Evolutionary conservation across 2,113 vertebrate genomes (phyloP).

Genomic region (Axis porcinus): DNA sequence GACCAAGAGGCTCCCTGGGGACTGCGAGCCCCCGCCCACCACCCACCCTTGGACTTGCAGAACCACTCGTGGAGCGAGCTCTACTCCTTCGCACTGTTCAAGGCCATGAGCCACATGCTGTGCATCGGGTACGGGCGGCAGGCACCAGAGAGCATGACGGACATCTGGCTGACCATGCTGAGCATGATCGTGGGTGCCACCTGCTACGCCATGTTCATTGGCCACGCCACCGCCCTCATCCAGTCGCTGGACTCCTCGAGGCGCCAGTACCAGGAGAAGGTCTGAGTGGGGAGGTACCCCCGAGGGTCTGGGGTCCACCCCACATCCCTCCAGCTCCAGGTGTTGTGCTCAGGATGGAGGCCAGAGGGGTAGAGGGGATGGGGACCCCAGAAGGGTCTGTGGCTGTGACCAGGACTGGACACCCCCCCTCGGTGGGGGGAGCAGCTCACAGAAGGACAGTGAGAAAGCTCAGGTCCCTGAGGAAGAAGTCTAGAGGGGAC

Average conservation of each 20-base stretch:
- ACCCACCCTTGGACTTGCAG: conserved; percentile 72
- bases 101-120: conserved; percentile 99
- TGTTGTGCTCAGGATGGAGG: neutral
- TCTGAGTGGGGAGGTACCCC: conserved; percentile 55
- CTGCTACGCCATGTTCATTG: conserved; percentile 97
- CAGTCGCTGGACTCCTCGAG: conserved; percentile 94
- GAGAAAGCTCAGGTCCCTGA: neutral
- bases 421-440: rapidly evolving
- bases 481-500: neutral
- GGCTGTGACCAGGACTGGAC: too few relatives aligned
- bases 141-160: conserved; percentile 96
- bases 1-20: neutral
- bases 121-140: conserved; percentile 97
- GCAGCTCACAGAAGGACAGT: neutral
- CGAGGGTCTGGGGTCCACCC: neutral
- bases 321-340: too few relatives aligned
- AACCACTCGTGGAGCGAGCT: conserved; percentile 97
- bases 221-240: conserved; percentile 93
- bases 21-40: neutral
- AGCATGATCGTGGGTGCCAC: conserved; percentile 99
- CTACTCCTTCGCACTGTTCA: conserved; percentile 98
- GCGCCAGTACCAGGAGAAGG: conserved; percentile 96
- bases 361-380: too few relatives aligned
- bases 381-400: neutral
- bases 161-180: conserved; percentile 99